Evolutionary conservation across 2,797 vertebrate genomes (phyloP), one percentile per base, ranked within the genome.

Genomic region (Bradypodion ventrale): DNA sequence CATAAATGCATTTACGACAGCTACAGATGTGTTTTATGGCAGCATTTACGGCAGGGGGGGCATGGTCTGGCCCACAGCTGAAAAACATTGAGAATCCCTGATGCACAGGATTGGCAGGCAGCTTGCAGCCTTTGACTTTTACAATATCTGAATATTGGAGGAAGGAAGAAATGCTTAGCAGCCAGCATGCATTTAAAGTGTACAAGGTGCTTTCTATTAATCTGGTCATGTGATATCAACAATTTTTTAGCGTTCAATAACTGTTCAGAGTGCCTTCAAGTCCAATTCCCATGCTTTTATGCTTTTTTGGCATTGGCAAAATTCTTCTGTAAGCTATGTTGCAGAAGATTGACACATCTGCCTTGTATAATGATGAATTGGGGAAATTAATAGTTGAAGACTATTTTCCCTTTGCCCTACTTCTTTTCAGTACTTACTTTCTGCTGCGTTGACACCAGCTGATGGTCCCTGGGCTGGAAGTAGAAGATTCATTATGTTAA

Each of bases 401-500:
- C 52, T 2, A 15, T 52, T 84, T 83, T 89, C 87, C 74, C 77
- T 5, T 32, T 29, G 8, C 32, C 81, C 82, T 90, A 84, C 35
- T 23, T 32, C 32, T 49, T 9, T 49, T 9, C 27, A 52, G 29
- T 32, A 80, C 87, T 89, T 87, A 85, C 94, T 94, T 94, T 94
- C 85, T 90, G 40, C 49, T 79, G 87, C 88, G 90, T 79, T 15
- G 88, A 91, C 82, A 93, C 95, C 92, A 88, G 94, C 92, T 94
- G 93, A 93, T 94, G 90, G 86, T 59, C 88, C 89, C 87, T 89
- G 90, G 89, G 83, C 81, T 84, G 94, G 85, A 87, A 79, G 88
- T 89, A 89, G 85, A 91, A 92, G 92, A 83, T 93, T 95, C 93
- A 93, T 94, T 94, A 91, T 93, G 91, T 86, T 85, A 93, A 95